Evolutionary conservation across 2,888 invertebrate genomes (phyloP), one percentile per base, ranked within the genome.

Genomic region (Girardia tigrina): DNA sequence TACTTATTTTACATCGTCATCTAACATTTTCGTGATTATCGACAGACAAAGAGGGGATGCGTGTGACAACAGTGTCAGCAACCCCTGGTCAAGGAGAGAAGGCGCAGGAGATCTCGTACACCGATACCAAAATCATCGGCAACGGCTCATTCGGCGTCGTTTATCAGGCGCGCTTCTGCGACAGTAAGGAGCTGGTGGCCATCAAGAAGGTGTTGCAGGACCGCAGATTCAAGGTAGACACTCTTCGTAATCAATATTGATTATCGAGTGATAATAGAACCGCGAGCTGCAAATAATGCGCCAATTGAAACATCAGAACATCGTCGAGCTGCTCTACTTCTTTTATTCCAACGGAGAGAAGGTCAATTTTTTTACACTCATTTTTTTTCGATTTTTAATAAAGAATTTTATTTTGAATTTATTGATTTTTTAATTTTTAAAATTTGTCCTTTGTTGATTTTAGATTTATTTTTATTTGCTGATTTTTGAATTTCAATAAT

Each of bases 61-160:
- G 91, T 87, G 91, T 94, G 87, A 95, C 94, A 84, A 94, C 94
- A 82, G 97, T 97, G 83, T 92, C 95, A 83, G 97, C 95, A 83
- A 97, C 95, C 82, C 92, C 94, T 82, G 94, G 95, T 84, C 92
- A 92, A 85, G 94, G 94, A 82, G 95, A 95, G 87, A 89, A 92
- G 86, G 93, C 94, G 73, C 84, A 84, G 78, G 95, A 98, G 87
- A 93, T 98, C 84, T 91, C 94, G 85, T 98, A 98, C 87, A 93
- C 94, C 81, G 97, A 98, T 87, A 94, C 94, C 86, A 97, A 94
- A 88, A 92, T 98, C 81, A 98, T 98, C 86, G 98, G 98, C 81
- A 98, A 98, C 88, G 98, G 98, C 86, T 95, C 95, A 87, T 99
- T 98, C 88, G 98, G 98, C 81, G 97, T 98, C 86, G 98, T 98